Evolutionary conservation across 2,113 vertebrate species (phyloP), one percentile per base, ranked within the genome.

Genomic region (Pangasianodon gigas): DNA sequence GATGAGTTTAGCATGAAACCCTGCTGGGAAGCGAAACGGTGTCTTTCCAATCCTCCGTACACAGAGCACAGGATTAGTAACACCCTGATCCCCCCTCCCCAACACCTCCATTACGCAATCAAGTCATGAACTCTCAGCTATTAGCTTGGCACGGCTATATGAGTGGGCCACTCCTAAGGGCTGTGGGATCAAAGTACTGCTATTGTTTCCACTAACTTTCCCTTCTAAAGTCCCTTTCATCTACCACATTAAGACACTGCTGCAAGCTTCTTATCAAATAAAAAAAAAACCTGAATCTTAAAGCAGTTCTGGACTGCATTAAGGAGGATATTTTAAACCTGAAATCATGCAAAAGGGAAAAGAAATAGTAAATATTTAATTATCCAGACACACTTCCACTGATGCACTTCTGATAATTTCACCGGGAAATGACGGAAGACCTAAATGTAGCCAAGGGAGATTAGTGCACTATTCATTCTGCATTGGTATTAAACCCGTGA

Each of bases 11-110:
- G 83, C 86, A 92, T 91, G 93, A 94, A 89, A 83, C 88, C 89
- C 90, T 91, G 88, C 89, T 87, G 90, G 93, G 77, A 90, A 92
- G 75, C 67, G 37, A 93, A 90, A 94, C 91, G 85, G 90, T 91
- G 91, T 92, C 90, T 91, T 92, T 92, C 92, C 91, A 89, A 86
- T 93, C 94, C 94, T 93, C 90, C 79, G 82, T 4, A 83, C 91
- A 93, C 94, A 94, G 91, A 92, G 88, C 92, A 89, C 91, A 87
- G 91, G 90, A 92, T 92, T 92, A 95, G 95, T 92, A 94, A 94
- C 93, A 92, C 58, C 56, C 93, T 91, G 79, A 92, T 92, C 88
- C 90, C 87, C 86, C 81, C 87, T 89, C 60, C 56, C 86, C 60
- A 60, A 91, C 90, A 67, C 86, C 89, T 83, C 87, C 67, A 85